These are phyloP conservation scores for Nomada ruficornis DNA, from an alignment of 2,888 invertebrate genomes.

Conservation along the genomic window DNA sequence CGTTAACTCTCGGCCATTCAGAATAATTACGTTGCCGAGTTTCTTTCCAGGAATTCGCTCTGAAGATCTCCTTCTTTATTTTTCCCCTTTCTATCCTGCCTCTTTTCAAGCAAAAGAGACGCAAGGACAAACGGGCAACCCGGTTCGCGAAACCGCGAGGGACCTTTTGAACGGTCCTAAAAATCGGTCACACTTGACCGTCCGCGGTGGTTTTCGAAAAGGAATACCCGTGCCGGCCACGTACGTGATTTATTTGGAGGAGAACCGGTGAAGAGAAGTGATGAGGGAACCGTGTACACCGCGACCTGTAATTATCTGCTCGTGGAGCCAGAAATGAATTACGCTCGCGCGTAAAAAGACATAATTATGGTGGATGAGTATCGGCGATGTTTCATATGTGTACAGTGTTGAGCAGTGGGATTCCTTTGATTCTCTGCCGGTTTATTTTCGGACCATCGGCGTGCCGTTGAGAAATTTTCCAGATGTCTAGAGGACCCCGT, in stretches of 20 bases:
- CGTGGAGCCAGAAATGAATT: slow-evolving; percentile 52
- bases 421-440: slow-evolving; percentile 4
- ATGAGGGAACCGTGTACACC: slow-evolving; percentile 26
- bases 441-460: slow-evolving; percentile 47
- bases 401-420: no score
- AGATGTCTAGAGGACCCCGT: slow-evolving; percentile 26
- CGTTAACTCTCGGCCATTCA: slow-evolving; percentile 38
- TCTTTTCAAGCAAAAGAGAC: neutral
- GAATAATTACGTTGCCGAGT: slow-evolving; percentile 32
- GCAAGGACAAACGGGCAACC: neutral
- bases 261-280: slow-evolving; percentile 33
- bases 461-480: slow-evolving; percentile 39
- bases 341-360: slow-evolving; percentile 49
- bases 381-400: slow-evolving; percentile 33
- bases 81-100: neutral
- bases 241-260: slow-evolving; percentile 50
- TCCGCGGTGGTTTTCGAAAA: slow-evolving; percentile 4
- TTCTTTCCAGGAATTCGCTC: slow-evolving; percentile 13
- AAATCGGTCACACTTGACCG: slow-evolving; percentile 18
- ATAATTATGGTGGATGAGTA: slow-evolving; percentile 36
- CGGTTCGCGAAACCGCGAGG: neutral
- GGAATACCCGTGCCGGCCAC: neutral
- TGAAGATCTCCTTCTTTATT: neutral
- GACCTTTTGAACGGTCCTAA: slow-evolving; percentile 6
- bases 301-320: slow-evolving; percentile 58